phyloP scores from a whole-genome alignment of 2,113 vertebrate genomes.

The Sitta europaea region DNA sequence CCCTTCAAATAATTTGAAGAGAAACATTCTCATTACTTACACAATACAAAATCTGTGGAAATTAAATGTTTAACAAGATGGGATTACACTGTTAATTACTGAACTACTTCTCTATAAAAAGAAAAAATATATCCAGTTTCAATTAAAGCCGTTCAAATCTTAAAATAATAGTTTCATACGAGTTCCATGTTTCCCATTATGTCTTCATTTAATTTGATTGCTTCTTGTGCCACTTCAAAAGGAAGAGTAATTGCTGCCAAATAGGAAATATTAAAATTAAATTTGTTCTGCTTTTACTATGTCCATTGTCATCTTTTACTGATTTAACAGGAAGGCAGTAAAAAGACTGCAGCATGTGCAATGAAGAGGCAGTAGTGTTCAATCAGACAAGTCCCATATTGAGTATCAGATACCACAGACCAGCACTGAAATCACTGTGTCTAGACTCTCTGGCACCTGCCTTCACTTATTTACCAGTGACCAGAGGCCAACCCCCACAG shows the following conservation, averaged over 20 bases:
- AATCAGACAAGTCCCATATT: constrained; percentile 87
- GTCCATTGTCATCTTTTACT: constrained; percentile 79
- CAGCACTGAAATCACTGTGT: constrained; percentile 92
- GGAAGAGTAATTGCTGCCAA: constrained; percentile 73
- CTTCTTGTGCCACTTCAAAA: constrained; percentile 76
- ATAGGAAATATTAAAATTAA: constrained; percentile 82
- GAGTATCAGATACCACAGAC: constrained; percentile 96
- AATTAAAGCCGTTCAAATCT: constrained; percentile 69
- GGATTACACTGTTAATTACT: constrained; percentile 58
- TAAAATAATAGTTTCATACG: constrained; percentile 63
- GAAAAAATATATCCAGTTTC: constrained; percentile 70
- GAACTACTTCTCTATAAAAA: constrained; percentile 68
- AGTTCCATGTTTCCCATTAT: constrained; percentile 66
- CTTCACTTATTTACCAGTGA: constrained; percentile 95
- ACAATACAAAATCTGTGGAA: constrained; percentile 56
- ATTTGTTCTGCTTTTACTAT: constrained; percentile 78
- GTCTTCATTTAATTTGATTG: constrained; percentile 77
- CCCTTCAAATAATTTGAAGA: constrained; percentile 18
- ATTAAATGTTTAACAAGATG: constrained; percentile 56
- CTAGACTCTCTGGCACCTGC: constrained; percentile 99
- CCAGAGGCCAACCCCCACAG: constrained; percentile 85
- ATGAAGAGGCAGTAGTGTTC: constrained; percentile 84
- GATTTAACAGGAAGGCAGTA: constrained; percentile 90
- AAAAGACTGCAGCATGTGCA: constrained; percentile 76
- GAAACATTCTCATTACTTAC: constrained; percentile 12